Evolutionary conservation across 2,113 vertebrate genomes (phyloP), one percentile per base, ranked within the genome.

Genomic region (Eonycteris spelaea): DNA sequence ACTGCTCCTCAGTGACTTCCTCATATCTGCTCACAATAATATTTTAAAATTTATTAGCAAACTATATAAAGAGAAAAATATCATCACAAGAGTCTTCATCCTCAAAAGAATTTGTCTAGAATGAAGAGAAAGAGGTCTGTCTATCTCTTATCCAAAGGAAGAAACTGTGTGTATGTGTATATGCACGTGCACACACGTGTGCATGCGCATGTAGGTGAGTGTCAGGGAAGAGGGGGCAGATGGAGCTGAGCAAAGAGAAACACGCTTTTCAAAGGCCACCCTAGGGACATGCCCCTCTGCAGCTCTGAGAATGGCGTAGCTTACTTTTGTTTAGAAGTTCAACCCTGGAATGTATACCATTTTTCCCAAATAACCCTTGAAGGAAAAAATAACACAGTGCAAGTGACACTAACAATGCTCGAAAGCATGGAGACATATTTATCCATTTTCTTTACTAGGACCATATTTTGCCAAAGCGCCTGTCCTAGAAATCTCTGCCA

Each of bases 321-420:
- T 87, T 68, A 26, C 59, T 26, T 61, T 26, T 78, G 71, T 84
- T 94, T 95, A 38, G 35, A 92, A 95, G 59, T 59, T 96, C 82
- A 91, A 77, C 30, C 73, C 45, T 48, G 38, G 79, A n/a, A 82
- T 86, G 4, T 86, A 91, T 8, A 82, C 51, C 88, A 14, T 80
- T 88, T 93, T 55, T 63, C 53, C 40, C 82, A 95, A 90, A 79
- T 51, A 92, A 73, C 18, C 33, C 28, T 43, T 94, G 35, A 75
- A 95, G 67, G 71, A 73, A 73, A 88, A 87, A 94, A 83, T n/a
- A 83, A 82, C 38, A 93, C 22, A 22, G 2, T 35, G 30, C 40
- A 84, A 79, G 19, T 21, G 84, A 68, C 48, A 71, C 51, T 45
- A 75, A 45, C 7, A 85, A 22, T 71, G 65, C 51, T 67, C 0